A percentile compares a stretch with the other conserved stretches of the same genome.
Evolutionary conservation across 2,113 vertebrate species (phyloP).

Genomic region (Oostethus manadensis): DNA sequence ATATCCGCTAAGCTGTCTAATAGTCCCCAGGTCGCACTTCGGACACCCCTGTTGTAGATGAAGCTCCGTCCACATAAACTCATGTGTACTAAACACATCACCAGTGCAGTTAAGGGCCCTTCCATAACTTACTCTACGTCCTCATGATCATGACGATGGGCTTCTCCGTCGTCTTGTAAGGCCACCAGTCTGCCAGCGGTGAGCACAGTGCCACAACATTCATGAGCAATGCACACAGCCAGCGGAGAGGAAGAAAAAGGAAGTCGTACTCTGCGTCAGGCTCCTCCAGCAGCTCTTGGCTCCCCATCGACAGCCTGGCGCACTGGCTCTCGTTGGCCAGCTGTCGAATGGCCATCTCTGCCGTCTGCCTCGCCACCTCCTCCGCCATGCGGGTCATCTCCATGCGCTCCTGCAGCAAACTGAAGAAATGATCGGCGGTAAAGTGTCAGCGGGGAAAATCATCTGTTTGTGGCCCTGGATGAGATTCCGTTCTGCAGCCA

Average conservation of each 20-base stretch:
- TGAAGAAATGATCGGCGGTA: constrained; percentile 4
- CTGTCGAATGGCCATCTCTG: constrained; percentile 66
- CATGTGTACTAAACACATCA: not conserved
- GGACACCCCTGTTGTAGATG: no score
- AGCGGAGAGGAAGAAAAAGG: not conserved
- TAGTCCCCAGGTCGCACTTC: no score
- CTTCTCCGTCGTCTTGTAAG: constrained; percentile 39
- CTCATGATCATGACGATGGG: constrained; percentile 19
- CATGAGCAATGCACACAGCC: not conserved
- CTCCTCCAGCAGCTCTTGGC: constrained; percentile 55
- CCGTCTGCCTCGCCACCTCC: constrained; percentile 66
- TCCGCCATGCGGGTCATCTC: constrained; percentile 64
- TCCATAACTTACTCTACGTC: constrained; percentile 60
- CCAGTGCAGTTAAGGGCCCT: not conserved
- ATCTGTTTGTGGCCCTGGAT: no score
- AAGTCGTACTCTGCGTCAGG: constrained; percentile 49
- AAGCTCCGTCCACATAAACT: no score
- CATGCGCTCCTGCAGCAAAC: constrained; percentile 57
- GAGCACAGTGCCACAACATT: constrained; percentile 5
- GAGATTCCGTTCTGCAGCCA: no score
- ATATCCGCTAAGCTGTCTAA: no score
- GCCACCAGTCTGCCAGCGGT: constrained; percentile 52
- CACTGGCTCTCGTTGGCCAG: constrained; percentile 55
- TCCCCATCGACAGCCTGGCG: constrained; percentile 58
- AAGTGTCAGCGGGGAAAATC: not conserved